phyloP scores from a whole-genome alignment of 2,888 invertebrate species.

The Ceriagrion tenellum region DNA sequence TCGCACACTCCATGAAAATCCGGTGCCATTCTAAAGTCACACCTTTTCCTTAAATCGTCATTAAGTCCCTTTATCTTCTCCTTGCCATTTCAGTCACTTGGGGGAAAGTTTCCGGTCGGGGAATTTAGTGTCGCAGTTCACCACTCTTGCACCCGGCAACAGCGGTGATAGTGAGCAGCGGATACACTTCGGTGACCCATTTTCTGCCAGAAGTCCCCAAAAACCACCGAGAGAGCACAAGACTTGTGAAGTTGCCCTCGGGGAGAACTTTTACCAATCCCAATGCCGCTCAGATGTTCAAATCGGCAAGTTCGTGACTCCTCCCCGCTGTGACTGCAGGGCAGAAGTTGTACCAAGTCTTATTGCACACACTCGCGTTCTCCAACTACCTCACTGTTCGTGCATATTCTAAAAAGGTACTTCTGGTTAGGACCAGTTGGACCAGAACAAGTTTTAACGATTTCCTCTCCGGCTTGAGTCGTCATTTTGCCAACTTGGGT shows the following conservation, averaged over 20 bases:
- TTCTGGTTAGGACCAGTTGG: background rate
- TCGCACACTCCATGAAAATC: background rate
- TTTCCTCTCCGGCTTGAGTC: background rate
- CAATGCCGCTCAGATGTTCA: conserved; percentile 3
- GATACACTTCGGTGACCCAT: background rate
- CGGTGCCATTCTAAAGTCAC: background rate
- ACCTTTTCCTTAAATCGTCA: conserved; percentile 31
- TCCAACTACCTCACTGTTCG: background rate
- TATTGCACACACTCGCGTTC: background rate
- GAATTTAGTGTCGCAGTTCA: background rate
- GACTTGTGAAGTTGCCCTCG: background rate
- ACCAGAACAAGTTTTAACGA: background rate
- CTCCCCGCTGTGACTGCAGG: background rate
- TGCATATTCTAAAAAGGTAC: background rate
- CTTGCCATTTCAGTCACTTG: background rate
- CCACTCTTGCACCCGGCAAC: background rate
- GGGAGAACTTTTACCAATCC: conserved; percentile 11
- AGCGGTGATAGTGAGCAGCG: conserved; percentile 15
- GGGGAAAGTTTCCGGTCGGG: conserved; percentile 6
- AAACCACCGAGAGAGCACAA: background rate
- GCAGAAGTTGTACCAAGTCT: background rate
- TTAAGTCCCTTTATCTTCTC: conserved; percentile 9
- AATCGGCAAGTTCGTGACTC: conserved; percentile 19
- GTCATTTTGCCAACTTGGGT: background rate
- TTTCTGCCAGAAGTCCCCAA: background rate